Percentiles rank a stretch among this genome's conserved stretches.
These are phyloP conservation scores for Agrilus mali DNA, from an alignment of 2,888 invertebrate genomes.

Conservation along the genomic window DNA sequence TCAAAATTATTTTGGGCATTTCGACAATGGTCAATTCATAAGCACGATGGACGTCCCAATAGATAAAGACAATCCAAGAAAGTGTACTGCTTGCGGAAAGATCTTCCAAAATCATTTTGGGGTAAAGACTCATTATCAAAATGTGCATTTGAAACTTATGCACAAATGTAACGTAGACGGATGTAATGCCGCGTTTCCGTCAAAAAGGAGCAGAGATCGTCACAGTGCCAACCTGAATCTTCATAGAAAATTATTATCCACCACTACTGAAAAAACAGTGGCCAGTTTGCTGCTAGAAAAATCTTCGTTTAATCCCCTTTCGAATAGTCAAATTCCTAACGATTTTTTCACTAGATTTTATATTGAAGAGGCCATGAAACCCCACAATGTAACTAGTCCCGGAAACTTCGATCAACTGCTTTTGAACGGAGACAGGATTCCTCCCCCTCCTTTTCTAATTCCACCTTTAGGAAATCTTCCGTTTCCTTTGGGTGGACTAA, in stretches of 20 bases:
- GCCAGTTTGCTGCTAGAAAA: slow-evolving; percentile 35
- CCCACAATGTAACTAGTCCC: slow-evolving; percentile 36
- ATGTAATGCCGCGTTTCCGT: slow-evolving; percentile 89
- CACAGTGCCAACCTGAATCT: slow-evolving; percentile 86
- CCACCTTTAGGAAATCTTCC: slow-evolving; percentile 43
- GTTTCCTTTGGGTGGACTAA: slow-evolving; percentile 37
- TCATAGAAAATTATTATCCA: slow-evolving; percentile 77
- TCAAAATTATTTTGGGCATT: slow-evolving; percentile 55
- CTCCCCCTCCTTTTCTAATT: slow-evolving; percentile 45
- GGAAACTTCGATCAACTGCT: slow-evolving; percentile 35
- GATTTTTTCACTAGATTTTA: slow-evolving; percentile 69
- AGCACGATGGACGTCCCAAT: slow-evolving; percentile 73
- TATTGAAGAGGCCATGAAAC: slow-evolving; percentile 55
- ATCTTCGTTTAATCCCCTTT: slow-evolving; percentile 41
- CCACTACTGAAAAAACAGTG: slow-evolving; percentile 39
- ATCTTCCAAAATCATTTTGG: slow-evolving; percentile 88
- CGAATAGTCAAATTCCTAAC: slow-evolving; percentile 56
- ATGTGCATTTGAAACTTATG: slow-evolving; percentile 88
- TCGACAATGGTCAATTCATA: slow-evolving; percentile 61
- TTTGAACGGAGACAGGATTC: slow-evolving; percentile 37
- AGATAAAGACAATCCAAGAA: slow-evolving; percentile 81
- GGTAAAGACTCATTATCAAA: slow-evolving; percentile 90
- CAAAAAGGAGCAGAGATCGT: slow-evolving; percentile 81
- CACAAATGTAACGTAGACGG: slow-evolving; percentile 92
- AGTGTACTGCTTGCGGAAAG: slow-evolving; percentile 86